Evolutionary conservation across 1,140 invertebrate genomes (phyloP), one percentile per base, ranked within the genome.

Genomic region (Zaprionus gabonicus): DNA sequence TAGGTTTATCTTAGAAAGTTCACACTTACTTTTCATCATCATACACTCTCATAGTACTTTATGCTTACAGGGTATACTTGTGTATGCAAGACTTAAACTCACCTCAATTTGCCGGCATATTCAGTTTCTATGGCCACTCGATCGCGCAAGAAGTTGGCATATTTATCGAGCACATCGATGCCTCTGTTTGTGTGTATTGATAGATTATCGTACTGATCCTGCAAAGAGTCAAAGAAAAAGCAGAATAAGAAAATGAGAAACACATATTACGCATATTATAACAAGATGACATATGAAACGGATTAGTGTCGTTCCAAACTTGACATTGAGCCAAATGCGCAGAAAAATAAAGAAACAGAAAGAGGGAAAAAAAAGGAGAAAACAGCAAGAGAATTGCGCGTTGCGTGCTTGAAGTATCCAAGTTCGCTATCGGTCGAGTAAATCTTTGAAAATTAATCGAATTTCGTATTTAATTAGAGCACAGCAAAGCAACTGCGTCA

Each of bases 131-230:
- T 99, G 67, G 95, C 94, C 93, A 98, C 98, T 91, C 98, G 94
- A 92, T 99, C 98, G 79, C 98, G 96, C 59, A 99, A 95, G 92
- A 99, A 99, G 93, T 97, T 96, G 74, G 97, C 97, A 95, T 97
- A 99, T 94, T 96, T 96, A 93, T 99, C 99, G 93, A 99, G 95
- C 94, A 99, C 99, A 82, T 99, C 98, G 87, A 99, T 99, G 91
- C 99, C 98, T 94, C 98, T 99, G 93, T 98, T 96, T 82, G 99
- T 99, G 94, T 99, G 98, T 80, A 95, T 94, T 82, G 97, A 96
- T 93, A 99, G 95, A 95, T 98, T 98, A 91, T 99, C 98, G 95
- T 98, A 99, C 94, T 99, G 98, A 95, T 99, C 99, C 99, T 99
- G 95, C 74, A 95, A 96, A 41, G 10, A 64, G 9, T 49, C 9